Percentiles rank a stretch among this genome's conserved stretches.
Conservation (phyloP, 2,888 invertebrate species). For the Aspidapion aeneum region DNA sequence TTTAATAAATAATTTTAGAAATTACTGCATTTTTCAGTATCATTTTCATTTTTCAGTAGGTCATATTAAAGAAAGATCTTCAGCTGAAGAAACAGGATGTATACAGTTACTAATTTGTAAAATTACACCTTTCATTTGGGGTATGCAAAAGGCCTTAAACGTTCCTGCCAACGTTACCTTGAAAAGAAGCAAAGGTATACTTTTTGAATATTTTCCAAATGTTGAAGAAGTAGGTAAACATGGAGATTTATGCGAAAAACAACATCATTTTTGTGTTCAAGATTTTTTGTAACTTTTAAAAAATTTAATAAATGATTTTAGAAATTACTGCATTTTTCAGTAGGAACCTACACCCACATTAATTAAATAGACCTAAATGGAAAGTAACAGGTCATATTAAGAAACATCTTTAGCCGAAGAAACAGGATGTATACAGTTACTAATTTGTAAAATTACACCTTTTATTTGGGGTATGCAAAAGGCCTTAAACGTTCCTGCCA, state of each 20-base stretch:
- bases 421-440: constrained; percentile 65
- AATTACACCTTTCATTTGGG: constrained; percentile 69
- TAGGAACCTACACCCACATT: too few relatives aligned
- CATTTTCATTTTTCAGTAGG: constrained; percentile 56
- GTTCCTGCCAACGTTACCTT: constrained; percentile 33
- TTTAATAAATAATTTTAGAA: background rate
- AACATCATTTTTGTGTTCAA: constrained; percentile 47
- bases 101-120: constrained; percentile 73
- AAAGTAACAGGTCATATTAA: constrained; percentile 56
- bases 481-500: constrained; percentile 54
- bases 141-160: constrained; percentile 68
- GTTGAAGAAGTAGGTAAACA: constrained; percentile 57
- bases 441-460: constrained; percentile 76
- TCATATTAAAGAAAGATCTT: constrained; percentile 53
- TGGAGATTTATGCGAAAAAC: constrained; percentile 61
- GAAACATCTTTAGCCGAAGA: constrained; percentile 55
- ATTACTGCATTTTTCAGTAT: too few relatives aligned
- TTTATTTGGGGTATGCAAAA: constrained; percentile 75
- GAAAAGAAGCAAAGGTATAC: constrained; percentile 33
- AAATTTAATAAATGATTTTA: too few relatives aligned
- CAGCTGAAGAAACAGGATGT: constrained; percentile 63
- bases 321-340: too few relatives aligned
- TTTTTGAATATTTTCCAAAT: constrained; percentile 60
- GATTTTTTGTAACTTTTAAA: constrained; percentile 4
- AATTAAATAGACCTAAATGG: too few relatives aligned